Evolutionary conservation across 2,888 invertebrate species (phyloP).

Genomic region (Balanococcus diminutus): DNA sequence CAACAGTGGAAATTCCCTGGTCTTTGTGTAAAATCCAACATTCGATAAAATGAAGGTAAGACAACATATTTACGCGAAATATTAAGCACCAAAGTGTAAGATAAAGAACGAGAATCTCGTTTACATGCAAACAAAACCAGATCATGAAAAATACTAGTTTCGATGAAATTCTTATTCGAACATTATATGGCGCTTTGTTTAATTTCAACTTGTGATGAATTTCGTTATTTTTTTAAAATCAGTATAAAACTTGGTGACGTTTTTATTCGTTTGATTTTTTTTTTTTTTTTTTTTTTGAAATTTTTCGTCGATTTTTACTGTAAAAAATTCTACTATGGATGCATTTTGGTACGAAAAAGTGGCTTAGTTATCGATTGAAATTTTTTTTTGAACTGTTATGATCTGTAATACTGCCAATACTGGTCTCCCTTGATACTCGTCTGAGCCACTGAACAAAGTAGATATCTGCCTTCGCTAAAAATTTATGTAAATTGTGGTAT

Average conservation of each 20-base stretch:
- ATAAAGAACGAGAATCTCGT: background rate
- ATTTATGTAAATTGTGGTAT: background rate
- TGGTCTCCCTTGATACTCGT: background rate
- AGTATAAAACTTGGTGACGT: too few relatives aligned
- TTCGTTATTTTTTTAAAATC: too few relatives aligned
- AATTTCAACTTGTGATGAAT: background rate
- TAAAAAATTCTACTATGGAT: too few relatives aligned
- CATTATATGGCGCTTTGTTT: background rate
- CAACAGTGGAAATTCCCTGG: background rate
- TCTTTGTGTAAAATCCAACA: background rate
- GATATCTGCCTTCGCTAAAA: background rate
- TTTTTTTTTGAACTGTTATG: too few relatives aligned
- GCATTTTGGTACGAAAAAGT: too few relatives aligned
- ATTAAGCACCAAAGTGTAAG: background rate
- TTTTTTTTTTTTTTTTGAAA: too few relatives aligned
- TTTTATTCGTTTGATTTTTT: too few relatives aligned
- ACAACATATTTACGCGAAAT: background rate
- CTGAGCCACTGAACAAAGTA: background rate
- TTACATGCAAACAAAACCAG: background rate
- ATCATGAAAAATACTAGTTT: background rate
- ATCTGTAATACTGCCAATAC: background rate
- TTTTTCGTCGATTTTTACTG: too few relatives aligned
- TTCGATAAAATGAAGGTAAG: background rate
- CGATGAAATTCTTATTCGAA: background rate
- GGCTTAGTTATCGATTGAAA: too few relatives aligned